Percentiles rank a stretch among this genome's conserved stretches.
Conservation (phyloP, 1,140 invertebrate genomes). For the Neodiprion virginianus region DNA sequence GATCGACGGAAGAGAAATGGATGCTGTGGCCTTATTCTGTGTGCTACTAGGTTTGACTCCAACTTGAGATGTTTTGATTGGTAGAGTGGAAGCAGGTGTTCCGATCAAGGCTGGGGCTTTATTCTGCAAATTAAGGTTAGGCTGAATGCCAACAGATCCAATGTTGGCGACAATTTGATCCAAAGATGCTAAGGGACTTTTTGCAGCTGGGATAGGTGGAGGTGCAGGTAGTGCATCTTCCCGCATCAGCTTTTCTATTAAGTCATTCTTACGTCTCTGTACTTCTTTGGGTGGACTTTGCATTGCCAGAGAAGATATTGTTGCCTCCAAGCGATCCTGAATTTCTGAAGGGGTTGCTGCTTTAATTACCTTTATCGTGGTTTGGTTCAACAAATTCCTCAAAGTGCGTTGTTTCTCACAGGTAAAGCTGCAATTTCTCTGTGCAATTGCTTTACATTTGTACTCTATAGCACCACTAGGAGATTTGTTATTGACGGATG, state of each 20-base stretch:
- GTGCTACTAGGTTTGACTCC: background rate
- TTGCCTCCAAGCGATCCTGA: slow-evolving; percentile 51
- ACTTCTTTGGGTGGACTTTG: slow-evolving; percentile 20
- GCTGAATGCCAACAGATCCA: slow-evolving; percentile 16
- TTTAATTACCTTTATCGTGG: slow-evolving; percentile 43
- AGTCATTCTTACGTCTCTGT: slow-evolving; percentile 10
- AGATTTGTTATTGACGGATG: slow-evolving; percentile 26
- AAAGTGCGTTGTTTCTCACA: slow-evolving; percentile 46
- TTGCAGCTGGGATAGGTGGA: slow-evolving; percentile 3
- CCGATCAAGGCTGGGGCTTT: background rate
- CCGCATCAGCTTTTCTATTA: slow-evolving; percentile 20
- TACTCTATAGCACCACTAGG: slow-evolving; percentile 42
- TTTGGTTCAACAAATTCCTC: slow-evolving; percentile 41
- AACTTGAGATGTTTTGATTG: background rate
- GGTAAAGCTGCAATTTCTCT: slow-evolving; percentile 43
- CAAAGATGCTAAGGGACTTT: slow-evolving; percentile 48
- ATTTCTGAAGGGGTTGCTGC: slow-evolving; percentile 43
- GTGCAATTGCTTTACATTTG: slow-evolving; percentile 50
- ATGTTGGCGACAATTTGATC: slow-evolving; percentile 53
- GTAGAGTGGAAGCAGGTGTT: background rate
- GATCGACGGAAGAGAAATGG: background rate
- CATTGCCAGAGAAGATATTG: slow-evolving; percentile 47
- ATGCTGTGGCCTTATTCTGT: background rate
- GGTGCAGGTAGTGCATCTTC: background rate
- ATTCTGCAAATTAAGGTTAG: background rate